Evolutionary conservation across 2,888 invertebrate species (phyloP), one percentile per base, ranked within the genome.

Genomic region (Amblyjoppa fuscipennis): DNA sequence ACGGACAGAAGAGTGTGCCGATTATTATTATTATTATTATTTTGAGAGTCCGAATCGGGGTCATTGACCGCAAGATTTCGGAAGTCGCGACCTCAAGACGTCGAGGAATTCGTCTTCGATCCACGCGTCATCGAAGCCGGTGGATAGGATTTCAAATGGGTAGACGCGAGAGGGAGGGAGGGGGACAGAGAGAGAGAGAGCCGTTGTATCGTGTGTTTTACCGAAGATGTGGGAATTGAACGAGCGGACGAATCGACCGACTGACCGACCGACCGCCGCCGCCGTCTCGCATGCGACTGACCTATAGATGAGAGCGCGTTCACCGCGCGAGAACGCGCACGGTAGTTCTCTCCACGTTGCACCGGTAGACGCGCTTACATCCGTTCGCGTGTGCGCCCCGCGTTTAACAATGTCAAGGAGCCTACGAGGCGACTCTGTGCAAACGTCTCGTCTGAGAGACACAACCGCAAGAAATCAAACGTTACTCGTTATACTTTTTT

Each of bases 241-340:
- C 59, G 76, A 74, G 49, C 86, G 74, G 61, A 76, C 56, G 86
- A 83, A 83, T 82, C 88, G 88, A 87, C 86, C 88, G 87, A 88
- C 87, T 84, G 87, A 88, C 88, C 87, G 79, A 82, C 79, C 82
- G 85, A 66, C 73, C 84, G 74, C 61, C 87, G 56, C 71, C 71
- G 74, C 75, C 87, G 81, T 85, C 85, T 81, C 85, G 79, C 86
- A 81, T 81, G 87, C 85, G 87, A 86, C 84, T 87, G 88, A 88
- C 88, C 88, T 88, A 87, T 85, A 88, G 85, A 83, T 81, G 83
- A 83, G 69, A 83, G 69, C 69, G 76, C 69, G 76, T 78, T 51
- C 61, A 64, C 70, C 61, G 13, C 9, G 28, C 68, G 45, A 69
- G 56, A 53, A 56, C 74, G 56, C 61, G 51, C 61, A 81, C 61